Conservation (phyloP, 2,888 invertebrate species). For the Xylophagus ater region DNA sequence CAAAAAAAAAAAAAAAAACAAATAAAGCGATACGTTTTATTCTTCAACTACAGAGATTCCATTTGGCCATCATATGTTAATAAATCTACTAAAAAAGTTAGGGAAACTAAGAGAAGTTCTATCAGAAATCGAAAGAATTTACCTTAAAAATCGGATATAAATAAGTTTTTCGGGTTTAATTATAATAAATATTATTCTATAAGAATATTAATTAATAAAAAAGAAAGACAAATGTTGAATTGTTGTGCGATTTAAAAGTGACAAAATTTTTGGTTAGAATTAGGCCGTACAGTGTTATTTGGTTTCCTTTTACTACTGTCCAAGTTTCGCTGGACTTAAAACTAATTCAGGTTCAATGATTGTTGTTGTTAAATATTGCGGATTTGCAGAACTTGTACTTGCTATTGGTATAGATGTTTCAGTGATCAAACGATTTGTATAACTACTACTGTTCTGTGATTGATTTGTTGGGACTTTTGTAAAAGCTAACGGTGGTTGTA, state of each 20-base stretch:
- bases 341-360: constrained; percentile 34
- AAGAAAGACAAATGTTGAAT: background rate
- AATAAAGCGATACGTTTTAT: no score
- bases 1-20: no score
- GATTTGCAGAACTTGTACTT: constrained; percentile 18
- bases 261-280: background rate
- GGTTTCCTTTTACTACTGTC: constrained; percentile 26
- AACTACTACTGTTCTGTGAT: constrained; percentile 5
- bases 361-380: constrained; percentile 10
- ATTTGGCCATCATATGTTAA: no score
- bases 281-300: background rate
- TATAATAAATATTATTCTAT: background rate
- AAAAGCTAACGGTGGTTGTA: no score
- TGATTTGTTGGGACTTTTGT: no score
- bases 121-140: no score
- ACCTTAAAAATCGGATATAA: no score
- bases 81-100: no score
- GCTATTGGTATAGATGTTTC: constrained; percentile 13
- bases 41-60: no score
- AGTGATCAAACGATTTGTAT: background rate
- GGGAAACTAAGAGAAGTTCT: no score
- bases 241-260: background rate
- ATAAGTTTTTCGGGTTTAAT: no score
- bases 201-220: background rate
- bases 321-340: constrained; percentile 39